Evolutionary conservation across 2,797 vertebrate species (phyloP).

Genomic region (Morus bassanus): DNA sequence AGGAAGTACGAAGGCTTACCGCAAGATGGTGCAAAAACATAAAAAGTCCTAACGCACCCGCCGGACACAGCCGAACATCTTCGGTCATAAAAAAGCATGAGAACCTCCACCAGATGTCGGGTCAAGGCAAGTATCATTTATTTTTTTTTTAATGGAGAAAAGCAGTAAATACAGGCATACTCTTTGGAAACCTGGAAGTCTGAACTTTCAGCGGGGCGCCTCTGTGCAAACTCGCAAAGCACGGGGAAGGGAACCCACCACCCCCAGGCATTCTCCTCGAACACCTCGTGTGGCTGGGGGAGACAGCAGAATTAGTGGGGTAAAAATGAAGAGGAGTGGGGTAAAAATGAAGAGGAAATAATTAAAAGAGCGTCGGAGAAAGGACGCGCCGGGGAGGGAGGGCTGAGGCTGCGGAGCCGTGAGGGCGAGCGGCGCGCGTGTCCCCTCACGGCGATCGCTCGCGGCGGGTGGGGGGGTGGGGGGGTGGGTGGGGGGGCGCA

Average conservation of each 20-base stretch:
- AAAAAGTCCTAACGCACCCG: background rate
- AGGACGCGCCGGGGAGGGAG: no score
- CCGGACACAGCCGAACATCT: background rate
- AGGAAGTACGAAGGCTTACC: background rate
- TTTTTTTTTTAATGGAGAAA: background rate
- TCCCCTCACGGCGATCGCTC: no score
- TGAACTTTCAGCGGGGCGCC: background rate
- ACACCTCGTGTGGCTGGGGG: background rate
- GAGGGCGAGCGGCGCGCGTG: no score
- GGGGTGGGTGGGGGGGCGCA: no score
- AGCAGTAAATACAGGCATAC: background rate
- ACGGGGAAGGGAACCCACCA: background rate
- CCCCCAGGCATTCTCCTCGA: no score
- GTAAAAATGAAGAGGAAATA: no score
- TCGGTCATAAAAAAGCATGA: accelerated
- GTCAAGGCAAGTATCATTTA: background rate
- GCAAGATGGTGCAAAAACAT: conserved; percentile 65
- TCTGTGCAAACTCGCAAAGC: accelerated
- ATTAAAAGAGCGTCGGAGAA: no score
- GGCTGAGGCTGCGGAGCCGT: no score
- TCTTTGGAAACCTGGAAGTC: background rate
- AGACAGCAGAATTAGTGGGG: background rate
- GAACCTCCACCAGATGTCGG: conserved; percentile 65
- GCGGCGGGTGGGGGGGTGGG: no score
- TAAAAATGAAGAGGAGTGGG: background rate